Percentiles rank a stretch among this genome's conserved stretches.
These are phyloP conservation scores for Paelopatides confundens DNA, from an alignment of 53 echinoderm and acorn worm species.

Conservation along the genomic window DNA sequence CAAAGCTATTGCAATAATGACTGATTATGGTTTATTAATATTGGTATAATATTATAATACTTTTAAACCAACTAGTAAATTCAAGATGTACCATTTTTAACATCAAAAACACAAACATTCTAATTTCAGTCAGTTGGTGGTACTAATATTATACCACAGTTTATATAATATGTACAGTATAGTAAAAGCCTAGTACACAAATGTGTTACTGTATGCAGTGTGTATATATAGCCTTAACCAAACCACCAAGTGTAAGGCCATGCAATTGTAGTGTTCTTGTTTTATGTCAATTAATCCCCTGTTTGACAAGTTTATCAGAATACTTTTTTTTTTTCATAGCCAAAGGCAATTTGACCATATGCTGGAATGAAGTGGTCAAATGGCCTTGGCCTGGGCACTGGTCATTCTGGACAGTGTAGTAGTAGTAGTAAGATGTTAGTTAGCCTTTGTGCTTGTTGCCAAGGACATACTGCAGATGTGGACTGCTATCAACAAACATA, in stretches of 20 bases:
- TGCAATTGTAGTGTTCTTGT: not conserved
- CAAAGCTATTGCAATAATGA: constrained; percentile 3
- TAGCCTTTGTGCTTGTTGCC: constrained; percentile 5
- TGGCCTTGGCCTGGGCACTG: constrained; percentile 30
- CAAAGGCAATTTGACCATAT: constrained; percentile 31
- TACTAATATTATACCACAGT: too few relatives aligned
- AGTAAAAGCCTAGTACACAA: too few relatives aligned
- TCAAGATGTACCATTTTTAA: too few relatives aligned
- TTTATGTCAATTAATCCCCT: constrained; percentile 40
- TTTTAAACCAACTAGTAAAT: too few relatives aligned
- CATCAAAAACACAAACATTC: too few relatives aligned
- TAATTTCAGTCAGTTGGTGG: too few relatives aligned
- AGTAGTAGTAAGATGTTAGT: not conserved
- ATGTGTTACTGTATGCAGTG: too few relatives aligned
- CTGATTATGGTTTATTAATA: too few relatives aligned
- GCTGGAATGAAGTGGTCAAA: not conserved
- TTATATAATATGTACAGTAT: too few relatives aligned
- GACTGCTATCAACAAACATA: constrained; percentile 24
- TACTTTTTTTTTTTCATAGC: not conserved
- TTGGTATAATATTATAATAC: too few relatives aligned
- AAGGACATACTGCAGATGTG: constrained; percentile 18
- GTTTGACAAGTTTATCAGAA: constrained; percentile 41
- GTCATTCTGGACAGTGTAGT: not conserved
- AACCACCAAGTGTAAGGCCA: too few relatives aligned
- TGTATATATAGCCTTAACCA: too few relatives aligned